Conservation (phyloP, 2,113 vertebrate genomes). For the Megaceryle maxima region DNA sequence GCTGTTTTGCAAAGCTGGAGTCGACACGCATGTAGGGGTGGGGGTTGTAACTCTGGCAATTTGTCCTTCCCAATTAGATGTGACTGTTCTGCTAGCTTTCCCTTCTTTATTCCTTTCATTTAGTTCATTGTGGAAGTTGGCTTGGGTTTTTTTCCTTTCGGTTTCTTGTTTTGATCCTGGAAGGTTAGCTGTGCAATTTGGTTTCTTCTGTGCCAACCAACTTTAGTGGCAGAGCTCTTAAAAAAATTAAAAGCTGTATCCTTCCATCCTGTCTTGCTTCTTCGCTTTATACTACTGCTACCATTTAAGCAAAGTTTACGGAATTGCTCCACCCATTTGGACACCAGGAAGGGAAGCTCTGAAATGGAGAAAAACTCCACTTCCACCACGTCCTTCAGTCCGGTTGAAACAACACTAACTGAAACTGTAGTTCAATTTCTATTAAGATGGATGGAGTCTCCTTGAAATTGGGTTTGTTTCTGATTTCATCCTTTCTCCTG, state of each 20-base stretch:
- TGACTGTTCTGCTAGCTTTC: constrained; percentile 74
- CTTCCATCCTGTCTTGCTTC: not conserved
- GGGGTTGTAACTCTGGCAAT: constrained; percentile 61
- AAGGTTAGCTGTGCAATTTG: constrained; percentile 70
- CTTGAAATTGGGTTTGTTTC: constrained; percentile 46
- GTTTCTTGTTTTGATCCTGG: constrained; percentile 68
- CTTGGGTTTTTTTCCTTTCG: constrained; percentile 46
- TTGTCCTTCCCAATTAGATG: constrained; percentile 65
- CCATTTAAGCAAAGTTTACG: constrained; percentile 41
- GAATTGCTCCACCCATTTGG: constrained; percentile 30
- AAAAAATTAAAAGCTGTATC: constrained; percentile 49
- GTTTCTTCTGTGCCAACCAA: constrained; percentile 70
- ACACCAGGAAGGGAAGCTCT: constrained; percentile 21
- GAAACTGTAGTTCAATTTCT: constrained; percentile 28
- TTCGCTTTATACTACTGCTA: constrained; percentile 25
- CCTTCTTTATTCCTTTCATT: constrained; percentile 71
- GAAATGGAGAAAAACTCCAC: constrained; percentile 40
- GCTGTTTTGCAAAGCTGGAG: constrained; percentile 70
- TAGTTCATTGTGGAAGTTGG: constrained; percentile 56
- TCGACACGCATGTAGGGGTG: constrained; percentile 69
- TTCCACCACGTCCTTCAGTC: constrained; percentile 32
- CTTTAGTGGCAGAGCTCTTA: constrained; percentile 71
- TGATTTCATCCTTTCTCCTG: constrained; percentile 32
- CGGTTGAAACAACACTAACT: not conserved
- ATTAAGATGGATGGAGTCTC: constrained; percentile 19